Evolutionary conservation across 37 sponge, comb jelly and placozoan genomes (phyloP).

Genomic region (Spongilla lacustris): DNA sequence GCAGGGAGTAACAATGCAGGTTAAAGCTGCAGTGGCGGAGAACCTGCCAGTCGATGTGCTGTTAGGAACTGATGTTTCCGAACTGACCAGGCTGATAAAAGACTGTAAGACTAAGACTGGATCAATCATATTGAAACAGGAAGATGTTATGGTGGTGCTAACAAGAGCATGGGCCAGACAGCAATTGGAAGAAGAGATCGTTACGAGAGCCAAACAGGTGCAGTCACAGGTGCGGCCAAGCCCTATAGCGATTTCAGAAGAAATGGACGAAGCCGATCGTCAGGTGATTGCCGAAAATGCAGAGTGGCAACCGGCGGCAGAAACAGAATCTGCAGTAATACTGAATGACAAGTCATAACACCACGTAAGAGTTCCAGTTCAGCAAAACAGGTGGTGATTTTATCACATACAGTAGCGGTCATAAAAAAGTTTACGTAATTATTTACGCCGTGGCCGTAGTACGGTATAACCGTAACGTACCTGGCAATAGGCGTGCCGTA

Average conservation of each 20-base stretch:
- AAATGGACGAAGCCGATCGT: neutral
- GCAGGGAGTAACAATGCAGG: neutral
- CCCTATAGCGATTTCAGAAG: neutral
- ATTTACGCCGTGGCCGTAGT: too few relatives aligned
- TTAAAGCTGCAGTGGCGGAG: constrained; percentile 14
- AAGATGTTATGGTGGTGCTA: constrained; percentile 6
- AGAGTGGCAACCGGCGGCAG: too few relatives aligned
- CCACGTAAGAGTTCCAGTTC: neutral
- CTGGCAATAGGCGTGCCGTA: too few relatives aligned
- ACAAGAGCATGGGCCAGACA: constrained; percentile 19
- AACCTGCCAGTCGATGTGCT: constrained; percentile 32
- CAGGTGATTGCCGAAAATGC: neutral
- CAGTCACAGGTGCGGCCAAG: constrained; percentile 1
- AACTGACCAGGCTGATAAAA: neutral
- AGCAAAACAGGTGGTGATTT: neutral
- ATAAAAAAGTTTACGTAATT: too few relatives aligned
- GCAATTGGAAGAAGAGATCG: constrained; percentile 17
- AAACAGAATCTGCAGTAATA: neutral
- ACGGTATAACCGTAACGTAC: too few relatives aligned
- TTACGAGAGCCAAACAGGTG: neutral
- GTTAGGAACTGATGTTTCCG: constrained; percentile 30
- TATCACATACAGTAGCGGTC: too few relatives aligned
- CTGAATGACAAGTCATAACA: neutral
- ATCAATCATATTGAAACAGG: neutral
- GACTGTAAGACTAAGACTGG: neutral